A percentile compares a stretch with the other conserved stretches of the same genome.
Evolutionary conservation across 2,888 invertebrate species (phyloP).

Genomic region (Epirrhoe alternata): DNA sequence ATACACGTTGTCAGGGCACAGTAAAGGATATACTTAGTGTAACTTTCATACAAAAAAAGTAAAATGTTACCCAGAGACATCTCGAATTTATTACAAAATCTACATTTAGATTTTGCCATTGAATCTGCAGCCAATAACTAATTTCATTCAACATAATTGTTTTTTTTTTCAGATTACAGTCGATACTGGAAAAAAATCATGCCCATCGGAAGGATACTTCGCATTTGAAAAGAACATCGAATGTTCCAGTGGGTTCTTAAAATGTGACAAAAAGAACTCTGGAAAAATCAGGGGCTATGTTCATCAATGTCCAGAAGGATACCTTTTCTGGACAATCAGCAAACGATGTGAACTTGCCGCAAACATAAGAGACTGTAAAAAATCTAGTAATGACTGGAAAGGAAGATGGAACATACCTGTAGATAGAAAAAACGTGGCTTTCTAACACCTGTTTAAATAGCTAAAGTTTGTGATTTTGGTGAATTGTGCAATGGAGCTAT

Average conservation of each 20-base stretch:
- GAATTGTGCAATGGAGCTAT: constrained; percentile 46
- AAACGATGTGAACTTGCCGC: constrained; percentile 89
- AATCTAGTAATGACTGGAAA: constrained; percentile 69
- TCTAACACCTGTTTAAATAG: constrained; percentile 45
- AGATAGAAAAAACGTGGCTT: constrained; percentile 81
- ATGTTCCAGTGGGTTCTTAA: constrained; percentile 90
- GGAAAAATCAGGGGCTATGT: constrained; percentile 87
- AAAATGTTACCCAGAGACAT: no score
- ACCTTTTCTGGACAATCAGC: constrained; percentile 91
- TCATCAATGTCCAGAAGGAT: constrained; percentile 91
- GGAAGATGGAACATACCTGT: constrained; percentile 85
- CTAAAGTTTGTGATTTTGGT: constrained; percentile 45
- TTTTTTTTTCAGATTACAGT: constrained; percentile 87
- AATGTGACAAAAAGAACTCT: constrained; percentile 84
- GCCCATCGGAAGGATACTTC: constrained; percentile 88
- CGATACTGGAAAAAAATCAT: constrained; percentile 80
- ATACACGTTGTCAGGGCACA: no score
- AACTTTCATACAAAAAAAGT: no score
- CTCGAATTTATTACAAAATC: no score
- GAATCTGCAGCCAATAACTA: no score
- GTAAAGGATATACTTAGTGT: no score
- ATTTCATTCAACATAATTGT: neutral
- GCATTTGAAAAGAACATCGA: constrained; percentile 87
- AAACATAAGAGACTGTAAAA: constrained; percentile 86
- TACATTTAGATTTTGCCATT: no score